These are phyloP conservation scores for Pseudomugil gertrudae DNA, from an alignment of 2,797 vertebrate species.

Conservation along the genomic window DNA sequence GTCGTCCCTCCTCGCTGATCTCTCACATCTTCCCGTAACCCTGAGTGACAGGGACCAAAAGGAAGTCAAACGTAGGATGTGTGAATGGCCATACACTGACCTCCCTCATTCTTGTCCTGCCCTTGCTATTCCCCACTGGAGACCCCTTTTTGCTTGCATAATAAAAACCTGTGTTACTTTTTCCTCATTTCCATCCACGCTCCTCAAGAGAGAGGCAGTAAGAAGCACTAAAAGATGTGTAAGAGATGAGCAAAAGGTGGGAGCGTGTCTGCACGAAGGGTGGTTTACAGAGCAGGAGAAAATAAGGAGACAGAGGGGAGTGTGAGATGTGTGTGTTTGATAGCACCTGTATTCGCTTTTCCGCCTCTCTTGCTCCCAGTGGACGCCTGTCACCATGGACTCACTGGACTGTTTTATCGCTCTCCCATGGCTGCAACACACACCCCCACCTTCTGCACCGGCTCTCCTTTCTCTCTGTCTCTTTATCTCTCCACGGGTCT, in stretches of 20 bases:
- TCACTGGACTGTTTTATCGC: slow-evolving; percentile 78
- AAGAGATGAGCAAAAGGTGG: slow-evolving; percentile 39
- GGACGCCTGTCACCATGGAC: slow-evolving; percentile 76
- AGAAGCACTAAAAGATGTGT: slow-evolving; percentile 27
- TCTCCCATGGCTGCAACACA: slow-evolving; percentile 65
- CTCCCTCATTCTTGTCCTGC: slow-evolving; percentile 36
- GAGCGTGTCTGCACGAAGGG: slow-evolving; percentile 29
- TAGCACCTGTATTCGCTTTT: slow-evolving; percentile 74
- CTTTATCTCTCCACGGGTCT: slow-evolving; percentile 63
- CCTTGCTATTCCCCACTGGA: slow-evolving; percentile 48
- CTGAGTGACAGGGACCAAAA: slow-evolving; percentile 36
- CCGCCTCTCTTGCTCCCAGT: slow-evolving; percentile 67
- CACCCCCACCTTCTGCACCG: slow-evolving; percentile 6
- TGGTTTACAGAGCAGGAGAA: slow-evolving; percentile 56
- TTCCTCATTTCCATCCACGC: slow-evolving; percentile 22
- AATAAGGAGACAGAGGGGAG: slow-evolving; percentile 59
- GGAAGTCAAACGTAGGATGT: slow-evolving; percentile 60
- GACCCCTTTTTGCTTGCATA: slow-evolving; percentile 48
- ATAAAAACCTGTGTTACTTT: slow-evolving; percentile 55
- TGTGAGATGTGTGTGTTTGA: slow-evolving; percentile 71
- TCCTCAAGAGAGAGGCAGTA: slow-evolving; percentile 27
- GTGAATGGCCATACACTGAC: slow-evolving; percentile 57
- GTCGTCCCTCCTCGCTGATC: slow-evolving; percentile 6
- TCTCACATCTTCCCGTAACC: slow-evolving; percentile 24
- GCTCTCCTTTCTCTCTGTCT: slow-evolving; percentile 55